Percentiles rank a stretch among this genome's conserved stretches.
Evolutionary conservation across 2,888 invertebrate species (phyloP).

Genomic region (Antitype chi): DNA sequence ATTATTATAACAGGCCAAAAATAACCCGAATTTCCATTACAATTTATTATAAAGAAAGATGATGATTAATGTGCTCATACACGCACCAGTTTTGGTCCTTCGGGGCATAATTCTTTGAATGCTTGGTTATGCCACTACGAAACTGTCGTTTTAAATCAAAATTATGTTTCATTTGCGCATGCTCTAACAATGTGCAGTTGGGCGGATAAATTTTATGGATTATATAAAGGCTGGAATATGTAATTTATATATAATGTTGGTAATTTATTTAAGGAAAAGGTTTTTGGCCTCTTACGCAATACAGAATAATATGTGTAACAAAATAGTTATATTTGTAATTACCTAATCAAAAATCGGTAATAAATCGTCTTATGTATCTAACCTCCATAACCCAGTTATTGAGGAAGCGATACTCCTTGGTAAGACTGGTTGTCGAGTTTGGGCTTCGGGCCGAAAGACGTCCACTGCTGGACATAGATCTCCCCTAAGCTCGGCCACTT

Average conservation of each 20-base stretch:
- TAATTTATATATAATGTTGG: not conserved
- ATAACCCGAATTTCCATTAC: slow-evolving; percentile 50
- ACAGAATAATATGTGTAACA: too few species aligned
- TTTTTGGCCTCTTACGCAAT: not conserved
- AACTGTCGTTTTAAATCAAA: slow-evolving; percentile 67
- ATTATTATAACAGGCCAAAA: slow-evolving; percentile 36
- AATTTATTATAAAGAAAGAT: slow-evolving; percentile 58
- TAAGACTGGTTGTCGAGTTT: too few species aligned
- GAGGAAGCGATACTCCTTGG: too few species aligned
- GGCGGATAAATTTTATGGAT: slow-evolving; percentile 50
- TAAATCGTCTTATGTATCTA: too few species aligned
- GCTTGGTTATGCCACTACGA: slow-evolving; percentile 50
- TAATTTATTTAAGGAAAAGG: not conserved
- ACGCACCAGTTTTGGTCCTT: slow-evolving; percentile 61
- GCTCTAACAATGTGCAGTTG: slow-evolving; percentile 37
- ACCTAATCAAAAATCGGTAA: too few species aligned
- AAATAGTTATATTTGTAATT: too few species aligned
- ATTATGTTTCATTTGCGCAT: slow-evolving; percentile 53
- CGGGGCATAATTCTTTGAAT: slow-evolving; percentile 57
- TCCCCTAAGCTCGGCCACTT: too few species aligned
- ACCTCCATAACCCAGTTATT: too few species aligned
- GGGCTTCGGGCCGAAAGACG: too few species aligned
- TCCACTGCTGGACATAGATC: too few species aligned
- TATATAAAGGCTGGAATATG: slow-evolving; percentile 1
- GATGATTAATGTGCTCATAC: slow-evolving; percentile 59